These are phyloP conservation scores for Poecilia wingei DNA, from an alignment of 2,797 vertebrate genomes.

Conservation along the genomic window DNA sequence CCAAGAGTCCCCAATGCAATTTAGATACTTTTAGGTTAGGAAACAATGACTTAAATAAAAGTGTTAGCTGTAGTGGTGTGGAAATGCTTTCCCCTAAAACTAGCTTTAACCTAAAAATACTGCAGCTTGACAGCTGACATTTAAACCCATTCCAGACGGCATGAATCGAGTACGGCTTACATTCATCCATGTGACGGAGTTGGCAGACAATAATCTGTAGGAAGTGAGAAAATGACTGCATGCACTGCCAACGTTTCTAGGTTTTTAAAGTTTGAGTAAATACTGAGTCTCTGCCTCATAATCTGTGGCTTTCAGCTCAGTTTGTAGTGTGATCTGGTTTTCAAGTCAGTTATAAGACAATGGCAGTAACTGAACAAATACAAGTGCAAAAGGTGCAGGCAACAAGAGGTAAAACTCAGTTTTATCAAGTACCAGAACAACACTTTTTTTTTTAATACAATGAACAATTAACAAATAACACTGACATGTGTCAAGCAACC, in stretches of 20 bases:
- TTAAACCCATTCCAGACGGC: slow-evolving; percentile 57
- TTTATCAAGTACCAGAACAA: slow-evolving; percentile 46
- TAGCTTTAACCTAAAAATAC: slow-evolving; percentile 25
- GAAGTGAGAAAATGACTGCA: slow-evolving; percentile 37
- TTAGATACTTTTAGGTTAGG: slow-evolving; percentile 21
- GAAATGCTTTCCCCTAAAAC: slow-evolving; percentile 22
- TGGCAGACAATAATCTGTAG: slow-evolving; percentile 25
- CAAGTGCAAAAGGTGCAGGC: slow-evolving; percentile 34
- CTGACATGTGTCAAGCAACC: slow-evolving; percentile 30
- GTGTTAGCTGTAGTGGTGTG: slow-evolving; percentile 17
- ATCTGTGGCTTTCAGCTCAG: slow-evolving; percentile 1
- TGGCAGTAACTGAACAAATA: slow-evolving; percentile 20
- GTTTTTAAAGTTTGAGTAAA: slow-evolving; percentile 17
- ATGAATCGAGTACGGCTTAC: slow-evolving; percentile 30
- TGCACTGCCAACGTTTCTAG: slow-evolving; percentile 12
- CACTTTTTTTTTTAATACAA: slow-evolving; percentile 34
- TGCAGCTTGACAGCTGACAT: slow-evolving; percentile 54
- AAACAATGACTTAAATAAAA: slow-evolving; percentile 1
- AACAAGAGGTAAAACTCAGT: slow-evolving; percentile 38
- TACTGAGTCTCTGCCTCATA: slow-evolving; percentile 19
- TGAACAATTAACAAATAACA: slow-evolving; percentile 40
- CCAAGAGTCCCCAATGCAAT: slow-evolving; percentile 18
- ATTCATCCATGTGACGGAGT: slow-evolving; percentile 27
- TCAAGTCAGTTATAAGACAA: slow-evolving; percentile 25
- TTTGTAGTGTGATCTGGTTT: background rate